Evolutionary conservation across 2,797 vertebrate species (phyloP), one percentile per base, ranked within the genome.

Genomic region (Poeciliopsis presidionis): DNA sequence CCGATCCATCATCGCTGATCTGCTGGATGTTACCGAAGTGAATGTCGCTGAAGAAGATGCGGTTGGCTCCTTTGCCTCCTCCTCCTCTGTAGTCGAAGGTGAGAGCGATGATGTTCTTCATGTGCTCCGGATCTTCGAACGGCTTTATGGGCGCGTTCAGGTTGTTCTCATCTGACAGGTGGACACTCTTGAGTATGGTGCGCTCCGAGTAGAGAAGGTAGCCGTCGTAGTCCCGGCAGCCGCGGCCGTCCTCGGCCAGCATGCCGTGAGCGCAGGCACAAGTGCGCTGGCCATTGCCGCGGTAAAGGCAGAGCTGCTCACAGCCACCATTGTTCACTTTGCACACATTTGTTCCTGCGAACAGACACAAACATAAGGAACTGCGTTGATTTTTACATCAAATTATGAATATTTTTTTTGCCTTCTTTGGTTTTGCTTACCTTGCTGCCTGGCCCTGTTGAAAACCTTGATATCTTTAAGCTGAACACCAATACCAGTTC

Each of bases 401-500:
- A 57, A 28, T 57, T 57, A 13, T 28, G 25, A 11, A 5, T 57
- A 4, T 57, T 28, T 55, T 11, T 67, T 2, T 43, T 22, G 1
- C 0, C 30, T 1, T 12, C 51, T 77, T 77, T 80, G 51, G 16
- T 8, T 63, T 69, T 46, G 12, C 67, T 77, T 41, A 98, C 98
- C 98, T 94, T 98, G 97, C 89, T 99, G 98, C 33, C 98, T 95
- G 86, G 97, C 97, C 77, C 96, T 94, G 94, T 99, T 99, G 94
- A 99, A 99, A 88, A 99, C 98, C 93, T 99, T 99, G 92, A 99
- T 99, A 91, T 99, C 98, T 94, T 99, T 99, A 41, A 99, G 97
- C 92, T 99, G 98, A 22, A 99, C 98, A 0, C 98, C 98, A 0
- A 99, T 99, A 22, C 97, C 97, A 0, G 98, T 99, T 76, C 98